Conservation (phyloP, 2,113 vertebrate genomes). For the Apteryx owenii region DNA sequence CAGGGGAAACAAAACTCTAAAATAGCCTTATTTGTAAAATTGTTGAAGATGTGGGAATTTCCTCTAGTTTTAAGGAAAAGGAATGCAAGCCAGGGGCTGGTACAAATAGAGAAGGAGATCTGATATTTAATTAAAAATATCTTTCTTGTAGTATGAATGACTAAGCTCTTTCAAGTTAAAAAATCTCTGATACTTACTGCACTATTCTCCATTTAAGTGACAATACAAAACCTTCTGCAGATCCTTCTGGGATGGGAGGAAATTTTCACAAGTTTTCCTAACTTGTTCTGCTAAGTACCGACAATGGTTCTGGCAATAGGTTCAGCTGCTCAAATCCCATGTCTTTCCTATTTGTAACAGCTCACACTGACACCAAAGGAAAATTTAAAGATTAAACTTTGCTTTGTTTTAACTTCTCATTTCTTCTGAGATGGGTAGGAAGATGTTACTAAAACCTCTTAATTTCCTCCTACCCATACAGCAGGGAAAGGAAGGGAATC, state of each 20-base stretch:
- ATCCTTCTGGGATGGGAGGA: not conserved
- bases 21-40: not conserved
- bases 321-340: not conserved
- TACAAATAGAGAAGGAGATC: not conserved
- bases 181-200: not conserved
- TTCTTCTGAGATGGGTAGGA: too few species aligned
- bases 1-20: not conserved
- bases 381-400: too few species aligned
- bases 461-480: not conserved
- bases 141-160: not conserved
- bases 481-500: not conserved
- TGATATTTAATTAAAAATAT: constrained; percentile 30
- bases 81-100: not conserved
- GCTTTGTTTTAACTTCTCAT: not conserved
- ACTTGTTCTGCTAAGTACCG: not conserved
- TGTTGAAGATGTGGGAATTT: not conserved
- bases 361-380: too few species aligned
- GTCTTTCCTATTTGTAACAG: too few species aligned
- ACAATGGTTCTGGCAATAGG: not conserved
- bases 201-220: not conserved
- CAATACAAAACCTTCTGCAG: not conserved
- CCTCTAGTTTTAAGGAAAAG: not conserved
- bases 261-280: not conserved
- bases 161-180: not conserved
- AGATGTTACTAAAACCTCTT: not conserved